phyloP scores from a whole-genome alignment of 2,888 invertebrate genomes.

The Norana najaformis region DNA sequence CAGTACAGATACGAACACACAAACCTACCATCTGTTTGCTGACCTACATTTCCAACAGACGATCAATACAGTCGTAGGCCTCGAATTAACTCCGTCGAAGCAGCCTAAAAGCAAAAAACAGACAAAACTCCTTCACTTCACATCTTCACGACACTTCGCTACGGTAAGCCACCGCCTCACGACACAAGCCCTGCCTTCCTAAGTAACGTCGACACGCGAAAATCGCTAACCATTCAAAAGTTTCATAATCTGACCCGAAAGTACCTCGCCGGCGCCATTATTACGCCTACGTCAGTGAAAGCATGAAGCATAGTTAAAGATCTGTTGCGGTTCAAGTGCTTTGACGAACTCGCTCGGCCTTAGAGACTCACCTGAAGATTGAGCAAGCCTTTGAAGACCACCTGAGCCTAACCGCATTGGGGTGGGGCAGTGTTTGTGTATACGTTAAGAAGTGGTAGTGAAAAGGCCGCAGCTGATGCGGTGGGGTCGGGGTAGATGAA shows the following conservation, averaged over 20 bases:
- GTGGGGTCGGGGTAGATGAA: neutral
- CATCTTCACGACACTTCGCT: neutral
- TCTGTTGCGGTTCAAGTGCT: neutral
- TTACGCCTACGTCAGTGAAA: neutral
- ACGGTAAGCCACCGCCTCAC: neutral
- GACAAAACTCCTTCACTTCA: slow-evolving; percentile 7
- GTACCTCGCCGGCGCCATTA: neutral
- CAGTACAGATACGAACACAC: neutral
- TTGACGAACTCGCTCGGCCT: neutral
- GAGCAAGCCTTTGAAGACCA: neutral
- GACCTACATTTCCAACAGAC: neutral
- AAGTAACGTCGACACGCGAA: neutral
- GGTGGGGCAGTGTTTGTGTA: neutral
- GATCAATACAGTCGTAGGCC: neutral
- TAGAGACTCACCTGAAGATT: neutral
- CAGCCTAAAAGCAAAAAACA: neutral
- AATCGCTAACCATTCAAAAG: neutral
- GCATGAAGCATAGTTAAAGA: no score
- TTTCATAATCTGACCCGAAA: neutral
- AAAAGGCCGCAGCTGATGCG: neutral
- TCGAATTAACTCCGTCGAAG: neutral
- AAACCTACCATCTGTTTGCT: neutral
- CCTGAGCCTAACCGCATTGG: neutral
- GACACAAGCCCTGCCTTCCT: neutral
- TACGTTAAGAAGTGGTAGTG: neutral